Base-by-base conservation (phyloP, 2,113 vertebrate species). In the Rhodinocichla rosea region DNA sequence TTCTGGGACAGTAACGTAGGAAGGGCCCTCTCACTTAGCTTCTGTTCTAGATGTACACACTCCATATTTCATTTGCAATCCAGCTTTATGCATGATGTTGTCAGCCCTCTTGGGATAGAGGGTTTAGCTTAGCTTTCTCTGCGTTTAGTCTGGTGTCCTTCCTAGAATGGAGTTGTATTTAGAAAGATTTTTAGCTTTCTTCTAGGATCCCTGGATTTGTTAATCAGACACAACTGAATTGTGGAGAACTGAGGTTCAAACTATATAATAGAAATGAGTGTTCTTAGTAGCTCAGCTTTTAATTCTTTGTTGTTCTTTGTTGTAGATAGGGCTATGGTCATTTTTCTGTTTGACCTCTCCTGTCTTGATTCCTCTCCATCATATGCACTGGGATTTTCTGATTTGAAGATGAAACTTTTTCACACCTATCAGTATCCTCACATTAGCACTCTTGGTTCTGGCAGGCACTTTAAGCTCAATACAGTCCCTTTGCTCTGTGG, bases 1-100 rank as follows among this genome's bases (percentile, higher is more conserved):
- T 84, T 63, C 40, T 59, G 45, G 26, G 21, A 39, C 0, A 0
- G 10, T 74, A 33, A 19, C 0, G 0, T 67, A 63, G n/a, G 35
- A 65, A 75, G 19, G 4, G 7, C 23, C 10, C 7, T 73, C 63
- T 86, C n/a, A 16, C 23, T 82, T 73, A 35, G 19, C 59, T 88
- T 79, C 64, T 80, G 42, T 30, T 85, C 82, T 23, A 70, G 37
- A 19, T 57, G 42, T 49, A 57, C 20, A 28, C 32, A 15, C 28
- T 83, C 33, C 17, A 24, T 76, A 20, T 50, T 28, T 64, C 19
- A 28, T 30, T 69, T 79, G 62, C 60, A 94, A 64, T 78, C 55
- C 28, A 83, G 23, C 37, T 86, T 90, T 86, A n/a, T 76, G 59
- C 40, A n/a, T 52, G 55, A 62, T 33, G 10, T 62, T 83, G 32